phyloP scores from a whole-genome alignment of 2,797 vertebrate genomes.

The Malacoraja senta region DNA sequence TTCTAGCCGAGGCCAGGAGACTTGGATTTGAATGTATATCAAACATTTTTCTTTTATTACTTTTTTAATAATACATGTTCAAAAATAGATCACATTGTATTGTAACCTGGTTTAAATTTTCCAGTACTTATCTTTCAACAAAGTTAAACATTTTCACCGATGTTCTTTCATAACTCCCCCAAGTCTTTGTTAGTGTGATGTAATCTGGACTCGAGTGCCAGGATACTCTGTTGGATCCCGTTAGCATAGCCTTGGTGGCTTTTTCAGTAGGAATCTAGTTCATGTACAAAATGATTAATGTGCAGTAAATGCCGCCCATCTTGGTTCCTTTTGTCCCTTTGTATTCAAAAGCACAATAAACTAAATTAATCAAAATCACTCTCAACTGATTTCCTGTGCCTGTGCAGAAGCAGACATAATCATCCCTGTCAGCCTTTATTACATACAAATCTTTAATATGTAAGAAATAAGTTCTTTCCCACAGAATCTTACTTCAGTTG shows the following conservation, averaged over 20 bases:
- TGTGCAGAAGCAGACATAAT: not conserved
- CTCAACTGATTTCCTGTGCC: not conserved
- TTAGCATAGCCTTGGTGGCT: not conserved
- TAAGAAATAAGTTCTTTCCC: slow-evolving; percentile 23
- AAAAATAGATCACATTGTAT: not conserved
- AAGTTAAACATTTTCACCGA: not conserved
- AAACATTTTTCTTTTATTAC: not conserved
- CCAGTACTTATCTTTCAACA: not conserved
- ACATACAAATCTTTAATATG: not conserved
- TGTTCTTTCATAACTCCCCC: not conserved
- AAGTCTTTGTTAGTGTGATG: not conserved
- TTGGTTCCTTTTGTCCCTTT: not conserved
- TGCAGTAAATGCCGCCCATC: not conserved
- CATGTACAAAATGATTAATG: slow-evolving; percentile 24
- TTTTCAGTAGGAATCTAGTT: not conserved
- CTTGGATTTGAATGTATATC: not conserved
- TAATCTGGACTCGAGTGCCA: not conserved
- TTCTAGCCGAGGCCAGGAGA: not conserved
- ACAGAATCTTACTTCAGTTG: slow-evolving; percentile 33
- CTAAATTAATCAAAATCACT: slow-evolving; percentile 32
- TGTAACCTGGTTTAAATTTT: not conserved
- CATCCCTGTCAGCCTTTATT: slow-evolving; percentile 2
- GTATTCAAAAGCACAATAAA: slow-evolving; percentile 26
- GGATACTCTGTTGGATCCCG: not conserved
- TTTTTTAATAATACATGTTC: not conserved